Percentiles rank a stretch among this genome's conserved stretches.
These are phyloP conservation scores for Zaprionus camerounensis DNA, from an alignment of 1,140 invertebrate genomes.

Conservation along the genomic window DNA sequence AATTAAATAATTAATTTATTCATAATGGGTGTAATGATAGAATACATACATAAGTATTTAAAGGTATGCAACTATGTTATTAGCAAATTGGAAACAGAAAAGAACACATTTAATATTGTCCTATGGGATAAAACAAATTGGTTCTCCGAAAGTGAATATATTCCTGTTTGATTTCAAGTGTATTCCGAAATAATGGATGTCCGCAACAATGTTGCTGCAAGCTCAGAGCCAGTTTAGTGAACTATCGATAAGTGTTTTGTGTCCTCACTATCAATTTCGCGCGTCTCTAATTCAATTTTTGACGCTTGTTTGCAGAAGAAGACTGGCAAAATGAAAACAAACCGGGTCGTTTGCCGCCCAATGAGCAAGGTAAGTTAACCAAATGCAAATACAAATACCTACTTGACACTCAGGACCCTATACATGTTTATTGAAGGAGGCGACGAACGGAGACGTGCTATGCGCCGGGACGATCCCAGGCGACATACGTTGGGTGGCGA, in stretches of 20 bases:
- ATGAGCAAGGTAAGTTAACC: constrained; percentile 70
- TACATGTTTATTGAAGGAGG: constrained; percentile 36
- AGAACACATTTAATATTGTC: no score
- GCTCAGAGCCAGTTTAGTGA: neutral
- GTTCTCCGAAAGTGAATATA: no score
- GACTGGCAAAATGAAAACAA: constrained; percentile 84
- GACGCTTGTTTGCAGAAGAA: constrained; percentile 65
- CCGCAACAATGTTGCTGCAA: neutral
- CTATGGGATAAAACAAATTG: no score
- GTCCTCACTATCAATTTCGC: neutral
- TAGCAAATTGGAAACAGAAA: no score
- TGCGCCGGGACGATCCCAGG: constrained; percentile 87
- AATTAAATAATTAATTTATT: no score
- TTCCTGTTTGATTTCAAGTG: no score
- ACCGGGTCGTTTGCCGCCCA: constrained; percentile 68
- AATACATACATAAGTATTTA: no score
- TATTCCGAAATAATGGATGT: no score
- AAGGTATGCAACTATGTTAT: no score
- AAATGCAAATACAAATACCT: neutral
- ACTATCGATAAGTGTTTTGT: constrained; percentile 27
- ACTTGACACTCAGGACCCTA: neutral
- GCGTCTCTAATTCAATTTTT: neutral
- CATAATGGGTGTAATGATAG: no score
- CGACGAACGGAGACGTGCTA: constrained; percentile 85
- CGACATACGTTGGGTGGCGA: constrained; percentile 89